Conservation (phyloP, 2,888 invertebrate genomes). For the Venusia cambrica region DNA sequence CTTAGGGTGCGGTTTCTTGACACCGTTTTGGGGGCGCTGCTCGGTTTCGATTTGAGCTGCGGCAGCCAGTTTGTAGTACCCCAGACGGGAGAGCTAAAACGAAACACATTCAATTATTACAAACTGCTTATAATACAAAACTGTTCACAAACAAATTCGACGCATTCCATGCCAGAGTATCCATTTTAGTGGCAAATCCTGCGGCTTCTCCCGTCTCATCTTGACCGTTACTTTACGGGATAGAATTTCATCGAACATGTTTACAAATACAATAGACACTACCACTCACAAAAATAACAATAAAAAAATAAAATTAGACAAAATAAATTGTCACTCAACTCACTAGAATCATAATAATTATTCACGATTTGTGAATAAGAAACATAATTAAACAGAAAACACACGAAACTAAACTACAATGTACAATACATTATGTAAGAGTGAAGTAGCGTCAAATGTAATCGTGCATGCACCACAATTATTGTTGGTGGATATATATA, state of each 20-base stretch:
- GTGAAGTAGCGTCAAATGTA: conserved; percentile 9
- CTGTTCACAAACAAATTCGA: conserved; percentile 2
- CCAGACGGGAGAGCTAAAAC: conserved; percentile 83
- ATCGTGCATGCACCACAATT: conserved; percentile 12
- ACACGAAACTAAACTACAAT: too few species aligned
- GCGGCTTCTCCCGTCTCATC: too few species aligned
- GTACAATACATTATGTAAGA: too few species aligned
- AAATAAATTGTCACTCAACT: conserved; percentile 4
- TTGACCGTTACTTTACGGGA: neutral
- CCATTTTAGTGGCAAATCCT: too few species aligned
- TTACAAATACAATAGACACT: neutral
- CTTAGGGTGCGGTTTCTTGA: conserved; percentile 59
- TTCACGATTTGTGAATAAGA: too few species aligned
- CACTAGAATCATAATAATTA: too few species aligned
- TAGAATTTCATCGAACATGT: conserved; percentile 1
- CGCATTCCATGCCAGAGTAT: too few species aligned
- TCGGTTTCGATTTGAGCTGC: conserved; percentile 64
- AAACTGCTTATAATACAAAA: neutral
- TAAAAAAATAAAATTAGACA: neutral
- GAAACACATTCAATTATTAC: conserved; percentile 28
- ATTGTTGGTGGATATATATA: conserved; percentile 12
- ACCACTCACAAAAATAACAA: neutral
- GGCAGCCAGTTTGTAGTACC: conserved; percentile 83
- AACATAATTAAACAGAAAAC: too few species aligned
- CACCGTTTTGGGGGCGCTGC: conserved; percentile 68